Percentiles rank a stretch among this genome's conserved stretches.
Evolutionary conservation across 2,888 invertebrate species (phyloP).

Genomic region (Lottia gigantea): DNA sequence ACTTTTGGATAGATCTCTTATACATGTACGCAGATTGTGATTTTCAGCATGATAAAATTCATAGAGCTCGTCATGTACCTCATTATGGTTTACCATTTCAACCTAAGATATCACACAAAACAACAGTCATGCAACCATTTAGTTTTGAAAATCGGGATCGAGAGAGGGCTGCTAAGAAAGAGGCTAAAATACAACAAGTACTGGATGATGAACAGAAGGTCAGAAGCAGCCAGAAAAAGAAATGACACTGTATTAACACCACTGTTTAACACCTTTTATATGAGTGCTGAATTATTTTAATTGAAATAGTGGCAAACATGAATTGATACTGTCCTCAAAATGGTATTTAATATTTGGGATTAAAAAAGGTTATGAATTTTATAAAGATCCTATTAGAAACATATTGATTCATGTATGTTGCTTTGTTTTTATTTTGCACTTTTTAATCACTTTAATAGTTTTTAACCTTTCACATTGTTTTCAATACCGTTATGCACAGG

Average conservation of each 20-base stretch:
- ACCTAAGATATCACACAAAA: conserved; percentile 52
- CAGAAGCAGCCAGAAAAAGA: conserved; percentile 14
- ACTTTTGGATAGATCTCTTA: neutral
- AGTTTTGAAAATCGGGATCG: conserved; percentile 79
- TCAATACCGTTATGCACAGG: neutral
- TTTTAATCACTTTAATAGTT: neutral
- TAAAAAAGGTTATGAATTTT: too few relatives aligned
- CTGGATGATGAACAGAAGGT: conserved; percentile 62
- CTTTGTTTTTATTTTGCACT: too few relatives aligned
- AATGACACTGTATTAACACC: neutral
- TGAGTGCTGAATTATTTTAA: neutral
- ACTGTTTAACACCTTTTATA: neutral
- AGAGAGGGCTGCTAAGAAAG: conserved; percentile 72
- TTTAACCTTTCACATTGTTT: neutral
- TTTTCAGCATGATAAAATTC: neutral
- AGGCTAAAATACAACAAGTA: conserved; percentile 74
- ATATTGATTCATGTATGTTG: too few relatives aligned
- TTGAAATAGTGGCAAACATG: neutral
- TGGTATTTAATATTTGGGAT: neutral
- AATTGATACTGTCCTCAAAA: neutral
- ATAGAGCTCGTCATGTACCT: conserved; percentile 43
- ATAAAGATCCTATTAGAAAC: too few relatives aligned
- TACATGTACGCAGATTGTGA: neutral
- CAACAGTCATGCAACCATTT: conserved; percentile 72
- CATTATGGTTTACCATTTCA: conserved; percentile 59